Percentiles rank a stretch among this genome's conserved stretches.
Evolutionary conservation across 2,113 vertebrate genomes (phyloP).

Genomic region (Odontophorus gujanensis): DNA sequence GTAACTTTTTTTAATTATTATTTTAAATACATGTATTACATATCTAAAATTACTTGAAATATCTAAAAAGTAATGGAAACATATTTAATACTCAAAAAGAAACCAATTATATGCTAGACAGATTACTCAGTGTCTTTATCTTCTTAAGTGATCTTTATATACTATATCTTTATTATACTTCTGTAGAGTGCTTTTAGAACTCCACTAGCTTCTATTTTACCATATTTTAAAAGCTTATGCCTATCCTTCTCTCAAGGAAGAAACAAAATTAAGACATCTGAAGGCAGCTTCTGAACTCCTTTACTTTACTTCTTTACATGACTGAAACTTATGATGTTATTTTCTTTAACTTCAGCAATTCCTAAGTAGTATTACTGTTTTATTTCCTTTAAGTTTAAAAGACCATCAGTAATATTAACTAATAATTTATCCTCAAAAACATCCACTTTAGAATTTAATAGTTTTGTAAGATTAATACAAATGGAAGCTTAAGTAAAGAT

Average conservation of each 20-base stretch:
- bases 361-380: neutral
- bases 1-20: neutral
- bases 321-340: neutral
- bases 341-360: neutral
- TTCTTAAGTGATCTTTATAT: neutral
- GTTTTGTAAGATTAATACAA: neutral
- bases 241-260: neutral
- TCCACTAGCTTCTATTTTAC: neutral
- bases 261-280: neutral
- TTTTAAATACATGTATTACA: neutral
- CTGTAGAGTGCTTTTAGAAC: neutral
- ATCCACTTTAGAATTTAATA: neutral
- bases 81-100: neutral
- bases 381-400: neutral
- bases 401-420: neutral
- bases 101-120: neutral
- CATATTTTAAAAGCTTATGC: neutral
- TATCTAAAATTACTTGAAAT: neutral
- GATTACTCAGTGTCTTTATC: neutral
- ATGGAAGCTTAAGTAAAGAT: neutral
- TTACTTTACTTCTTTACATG: neutral
- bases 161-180: neutral
- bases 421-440: neutral
- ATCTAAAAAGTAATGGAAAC: neutral
- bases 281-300: neutral